Base-by-base conservation (phyloP, 2,113 vertebrate species). In the Xiphophorus maculatus region DNA sequence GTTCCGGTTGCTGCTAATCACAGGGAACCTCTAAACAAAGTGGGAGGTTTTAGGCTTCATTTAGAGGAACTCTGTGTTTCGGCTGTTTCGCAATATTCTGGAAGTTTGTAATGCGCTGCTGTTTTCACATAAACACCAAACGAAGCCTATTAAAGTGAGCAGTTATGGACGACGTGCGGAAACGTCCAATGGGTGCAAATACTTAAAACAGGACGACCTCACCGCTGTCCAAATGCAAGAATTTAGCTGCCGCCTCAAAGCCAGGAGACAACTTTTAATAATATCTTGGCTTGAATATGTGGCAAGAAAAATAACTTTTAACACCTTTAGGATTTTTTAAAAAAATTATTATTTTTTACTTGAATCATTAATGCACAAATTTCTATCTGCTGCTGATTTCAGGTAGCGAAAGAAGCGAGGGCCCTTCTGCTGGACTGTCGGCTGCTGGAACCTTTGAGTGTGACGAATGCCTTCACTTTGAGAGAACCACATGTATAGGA, bases 251-350 rank as follows among this genome's bases (percentile, higher is more conserved):
- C 5, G 42, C 19, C 48, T 51, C 5, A 54, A 54, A 54, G 48
- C 48, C 19, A 2, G 6, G 91, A 85, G 69, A 90, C 91, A 93
- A 93, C 91, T 93, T 93, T 93, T 93, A 93, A 94, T 94, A 92
- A 93, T 79, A 84, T 70, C 83, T 82, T 90, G 48, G 19, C 82
- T 82, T 69, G 76, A 88, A 90, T 88, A 86, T 89, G 88, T 94
- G 85, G 88, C 83, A 79, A 82, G 81, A 76, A 91, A 91, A 90
- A 74, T 85, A 1, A 1, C 8, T 89, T 87, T 66, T 83, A 42
- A 90, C 91, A 83, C 83, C 76, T 87, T 30, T 80, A 87, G 84
- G 88, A 32, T 33, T 33, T 88, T 77, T 51, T 84, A 30, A 29
- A 29, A 2, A 29, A 30, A n/a, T 30, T 30, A 3, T 30, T 30